These are phyloP conservation scores for Cathartes aura DNA, from an alignment of 2,113 vertebrate species.

Conservation along the genomic window DNA sequence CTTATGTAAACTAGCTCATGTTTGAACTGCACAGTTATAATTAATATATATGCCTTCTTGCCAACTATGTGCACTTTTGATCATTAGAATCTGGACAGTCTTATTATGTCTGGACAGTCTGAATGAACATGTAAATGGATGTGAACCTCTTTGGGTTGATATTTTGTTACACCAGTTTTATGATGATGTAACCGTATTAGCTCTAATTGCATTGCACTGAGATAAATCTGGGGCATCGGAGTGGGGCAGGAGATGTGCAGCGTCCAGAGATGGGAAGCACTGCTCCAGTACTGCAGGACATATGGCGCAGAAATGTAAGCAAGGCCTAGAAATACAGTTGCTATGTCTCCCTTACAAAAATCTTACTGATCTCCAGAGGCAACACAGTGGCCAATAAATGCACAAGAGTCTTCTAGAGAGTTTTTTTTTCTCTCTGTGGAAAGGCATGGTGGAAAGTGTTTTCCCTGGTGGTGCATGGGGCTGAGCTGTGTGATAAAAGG, in stretches of 20 bases:
- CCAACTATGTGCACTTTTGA: not conserved
- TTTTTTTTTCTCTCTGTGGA: not conserved
- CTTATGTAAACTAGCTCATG: conserved; percentile 52
- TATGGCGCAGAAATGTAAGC: no score
- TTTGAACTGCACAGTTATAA: conserved; percentile 41
- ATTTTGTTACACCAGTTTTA: not conserved
- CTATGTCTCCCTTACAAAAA: not conserved
- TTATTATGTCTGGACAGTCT: conserved; percentile 1
- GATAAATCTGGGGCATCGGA: not conserved
- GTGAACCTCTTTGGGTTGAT: not conserved
- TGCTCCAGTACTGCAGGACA: not conserved
- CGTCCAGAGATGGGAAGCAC: not conserved
- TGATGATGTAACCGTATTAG: not conserved
- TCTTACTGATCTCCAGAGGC: not conserved
- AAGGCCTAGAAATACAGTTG: not conserved
- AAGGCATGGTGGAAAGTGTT: not conserved
- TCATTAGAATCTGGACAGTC: not conserved
- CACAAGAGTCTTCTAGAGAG: not conserved
- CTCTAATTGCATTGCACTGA: not conserved
- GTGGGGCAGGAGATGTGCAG: not conserved
- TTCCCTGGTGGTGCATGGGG: not conserved
- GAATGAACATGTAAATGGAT: not conserved
- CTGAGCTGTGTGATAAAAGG: not conserved
- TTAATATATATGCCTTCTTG: conserved; percentile 29
- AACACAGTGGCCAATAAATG: not conserved